Percentiles rank a stretch among this genome's conserved stretches.
phyloP scores from a whole-genome alignment of 2,113 vertebrate genomes.

The Microcebus murinus region DNA sequence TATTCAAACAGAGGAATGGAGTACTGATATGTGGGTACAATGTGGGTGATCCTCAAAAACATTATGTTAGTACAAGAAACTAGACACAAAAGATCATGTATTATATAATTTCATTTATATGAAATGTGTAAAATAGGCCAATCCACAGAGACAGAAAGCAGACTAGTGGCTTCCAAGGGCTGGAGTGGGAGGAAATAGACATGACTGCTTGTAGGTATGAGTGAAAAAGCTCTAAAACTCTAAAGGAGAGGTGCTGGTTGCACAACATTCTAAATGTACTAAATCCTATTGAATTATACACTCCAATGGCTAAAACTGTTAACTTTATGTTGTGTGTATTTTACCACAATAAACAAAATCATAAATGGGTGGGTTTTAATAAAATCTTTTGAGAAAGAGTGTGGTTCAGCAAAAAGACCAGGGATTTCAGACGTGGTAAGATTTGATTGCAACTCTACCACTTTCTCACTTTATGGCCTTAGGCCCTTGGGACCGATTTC shows the following conservation, averaged over 20 bases:
- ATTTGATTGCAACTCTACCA: too few relatives aligned
- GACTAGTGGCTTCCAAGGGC: not conserved
- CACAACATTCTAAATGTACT: not conserved
- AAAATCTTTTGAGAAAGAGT: not conserved
- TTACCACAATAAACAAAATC: not conserved
- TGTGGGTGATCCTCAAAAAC: not conserved
- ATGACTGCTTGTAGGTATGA: too few relatives aligned
- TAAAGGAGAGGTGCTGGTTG: too few relatives aligned
- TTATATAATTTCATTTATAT: not conserved
- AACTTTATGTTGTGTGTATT: too few relatives aligned
- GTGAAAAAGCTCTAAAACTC: not conserved
- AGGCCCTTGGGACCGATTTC: not conserved
- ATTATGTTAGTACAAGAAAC: not conserved
- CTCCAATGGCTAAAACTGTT: too few relatives aligned
- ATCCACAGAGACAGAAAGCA: not conserved
- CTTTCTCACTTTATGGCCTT: not conserved
- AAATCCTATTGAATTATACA: not conserved
- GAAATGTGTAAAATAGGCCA: too few relatives aligned
- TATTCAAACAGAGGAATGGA: too few relatives aligned
- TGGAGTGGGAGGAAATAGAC: too few relatives aligned
- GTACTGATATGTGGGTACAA: rapidly evolving
- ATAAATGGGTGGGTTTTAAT: not conserved
- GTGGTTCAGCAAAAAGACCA: too few relatives aligned
- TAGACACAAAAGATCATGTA: not conserved
- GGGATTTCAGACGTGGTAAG: not conserved